Evolutionary conservation across 2,113 vertebrate species (phyloP).

Genomic region (Climacteris rufus): DNA sequence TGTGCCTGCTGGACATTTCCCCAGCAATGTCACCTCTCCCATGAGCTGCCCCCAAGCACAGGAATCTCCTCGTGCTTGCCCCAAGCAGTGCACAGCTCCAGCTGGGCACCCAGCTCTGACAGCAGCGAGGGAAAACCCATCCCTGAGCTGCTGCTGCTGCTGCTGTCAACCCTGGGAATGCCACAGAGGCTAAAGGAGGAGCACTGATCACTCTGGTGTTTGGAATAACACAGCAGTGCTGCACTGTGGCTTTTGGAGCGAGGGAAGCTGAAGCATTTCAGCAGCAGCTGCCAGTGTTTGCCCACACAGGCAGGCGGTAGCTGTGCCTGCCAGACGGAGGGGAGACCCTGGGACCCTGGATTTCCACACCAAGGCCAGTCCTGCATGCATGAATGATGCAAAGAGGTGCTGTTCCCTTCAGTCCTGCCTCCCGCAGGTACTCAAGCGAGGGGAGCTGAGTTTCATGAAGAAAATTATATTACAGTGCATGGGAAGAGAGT

Average conservation of each 20-base stretch:
- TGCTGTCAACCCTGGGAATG: neutral
- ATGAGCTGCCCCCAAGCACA: fast-evolving
- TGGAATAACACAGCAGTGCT: neutral
- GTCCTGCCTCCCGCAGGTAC: neutral
- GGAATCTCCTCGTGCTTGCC: fast-evolving
- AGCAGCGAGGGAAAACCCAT: neutral
- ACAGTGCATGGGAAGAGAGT: neutral
- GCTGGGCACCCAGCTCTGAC: neutral
- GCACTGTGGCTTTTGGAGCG: neutral
- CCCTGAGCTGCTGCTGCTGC: neutral
- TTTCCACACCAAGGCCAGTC: neutral
- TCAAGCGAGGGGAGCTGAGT: neutral
- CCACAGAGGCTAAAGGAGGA: neutral
- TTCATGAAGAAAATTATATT: neutral
- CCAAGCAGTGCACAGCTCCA: neutral
- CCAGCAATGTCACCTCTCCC: neutral
- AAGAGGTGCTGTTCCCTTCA: neutral
- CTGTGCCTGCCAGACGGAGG: neutral
- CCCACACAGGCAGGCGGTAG: neutral
- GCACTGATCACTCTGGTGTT: fast-evolving
- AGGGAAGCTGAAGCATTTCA: neutral
- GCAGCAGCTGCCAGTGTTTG: neutral
- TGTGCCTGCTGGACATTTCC: neutral
- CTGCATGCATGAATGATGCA: neutral
- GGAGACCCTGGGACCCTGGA: neutral